These are phyloP conservation scores for Eupithecia subfuscata DNA, from an alignment of 2,888 invertebrate species.

Conservation along the genomic window DNA sequence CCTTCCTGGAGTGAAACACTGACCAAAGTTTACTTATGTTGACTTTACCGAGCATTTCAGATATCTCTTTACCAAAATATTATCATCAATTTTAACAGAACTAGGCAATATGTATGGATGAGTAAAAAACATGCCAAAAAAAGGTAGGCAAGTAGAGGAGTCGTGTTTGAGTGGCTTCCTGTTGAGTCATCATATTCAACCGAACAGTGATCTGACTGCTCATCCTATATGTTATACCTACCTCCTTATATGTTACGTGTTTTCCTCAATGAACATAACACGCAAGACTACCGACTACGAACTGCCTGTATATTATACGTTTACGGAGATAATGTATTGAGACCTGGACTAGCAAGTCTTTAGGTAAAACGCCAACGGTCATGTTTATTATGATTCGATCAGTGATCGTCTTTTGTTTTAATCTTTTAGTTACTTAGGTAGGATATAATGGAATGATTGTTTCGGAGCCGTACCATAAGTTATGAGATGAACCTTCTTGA, in stretches of 20 bases:
- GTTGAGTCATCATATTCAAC: slow-evolving; percentile 12
- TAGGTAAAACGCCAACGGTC: background rate
- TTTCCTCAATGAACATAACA: background rate
- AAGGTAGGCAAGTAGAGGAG: background rate
- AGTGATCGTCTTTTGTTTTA: background rate
- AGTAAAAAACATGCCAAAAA: background rate
- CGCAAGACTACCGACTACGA: background rate
- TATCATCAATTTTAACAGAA: background rate
- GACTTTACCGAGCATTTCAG: no score
- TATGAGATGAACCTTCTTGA: background rate
- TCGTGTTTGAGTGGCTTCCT: background rate
- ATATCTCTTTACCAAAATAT: no score
- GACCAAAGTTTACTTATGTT: no score
- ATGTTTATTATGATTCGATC: background rate
- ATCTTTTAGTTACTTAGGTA: background rate
- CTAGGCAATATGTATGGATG: background rate
- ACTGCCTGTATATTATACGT: background rate
- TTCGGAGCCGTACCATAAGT: background rate
- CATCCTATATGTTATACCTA: background rate
- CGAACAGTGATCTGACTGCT: background rate
- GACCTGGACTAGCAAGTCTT: background rate
- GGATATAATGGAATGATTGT: background rate
- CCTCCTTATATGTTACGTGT: background rate
- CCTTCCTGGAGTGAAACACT: no score
- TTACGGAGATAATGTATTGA: background rate